A percentile compares a stretch with the other conserved stretches of the same genome.
Evolutionary conservation across 2,113 vertebrate species (phyloP).

Genomic region (Brachyhypopomus occidentalis): DNA sequence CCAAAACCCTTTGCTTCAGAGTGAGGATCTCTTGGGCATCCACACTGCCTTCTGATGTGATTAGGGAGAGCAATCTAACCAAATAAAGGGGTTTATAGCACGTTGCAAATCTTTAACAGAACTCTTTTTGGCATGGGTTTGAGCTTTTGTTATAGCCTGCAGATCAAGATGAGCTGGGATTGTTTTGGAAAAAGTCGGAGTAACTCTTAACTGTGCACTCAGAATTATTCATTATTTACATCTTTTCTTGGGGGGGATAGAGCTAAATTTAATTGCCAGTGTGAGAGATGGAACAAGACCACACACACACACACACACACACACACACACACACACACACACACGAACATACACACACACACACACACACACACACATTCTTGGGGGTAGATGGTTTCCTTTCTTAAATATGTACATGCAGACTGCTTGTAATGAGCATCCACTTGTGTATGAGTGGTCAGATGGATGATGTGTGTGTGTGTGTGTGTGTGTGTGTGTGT

Average conservation of each 20-base stretch:
- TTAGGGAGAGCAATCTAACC: slow-evolving; percentile 29
- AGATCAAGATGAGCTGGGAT: slow-evolving; percentile 13
- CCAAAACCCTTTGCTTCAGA: background rate
- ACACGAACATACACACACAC: background rate
- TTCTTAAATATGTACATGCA: slow-evolving; percentile 23
- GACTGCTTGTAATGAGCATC: slow-evolving; percentile 41
- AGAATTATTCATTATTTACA: slow-evolving; percentile 38
- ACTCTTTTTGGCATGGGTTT: slow-evolving; percentile 4
- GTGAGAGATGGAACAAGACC: slow-evolving; percentile 18
- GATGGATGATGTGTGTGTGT: background rate
- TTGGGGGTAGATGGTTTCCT: background rate
- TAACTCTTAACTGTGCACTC: slow-evolving; percentile 27
- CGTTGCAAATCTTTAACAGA: background rate
- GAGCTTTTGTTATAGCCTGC: slow-evolving; percentile 19
- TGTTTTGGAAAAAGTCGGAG: background rate
- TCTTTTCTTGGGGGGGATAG: background rate
- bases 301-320: slow-evolving; percentile 31
- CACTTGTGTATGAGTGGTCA: slow-evolving; percentile 41
- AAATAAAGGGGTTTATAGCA: slow-evolving; percentile 25
- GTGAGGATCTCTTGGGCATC: slow-evolving; percentile 12
- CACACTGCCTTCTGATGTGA: slow-evolving; percentile 1
- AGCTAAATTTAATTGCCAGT: slow-evolving; percentile 23
- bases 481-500: background rate
- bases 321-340: background rate
- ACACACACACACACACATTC: background rate